These are phyloP conservation scores for Heliconius sara DNA, from an alignment of 2,888 invertebrate species.

Conservation along the genomic window DNA sequence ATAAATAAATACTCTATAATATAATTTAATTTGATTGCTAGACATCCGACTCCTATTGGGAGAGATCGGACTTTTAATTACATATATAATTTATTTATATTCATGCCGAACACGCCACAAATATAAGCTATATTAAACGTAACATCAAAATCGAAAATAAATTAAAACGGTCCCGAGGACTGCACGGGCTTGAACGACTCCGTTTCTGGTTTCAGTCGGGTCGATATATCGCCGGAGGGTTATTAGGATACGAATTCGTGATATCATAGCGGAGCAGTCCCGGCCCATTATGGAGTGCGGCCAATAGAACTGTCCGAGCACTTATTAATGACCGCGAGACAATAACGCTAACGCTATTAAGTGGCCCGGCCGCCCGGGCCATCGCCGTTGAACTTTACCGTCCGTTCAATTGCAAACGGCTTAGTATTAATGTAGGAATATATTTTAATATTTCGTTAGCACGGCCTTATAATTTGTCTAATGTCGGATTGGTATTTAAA, in stretches of 20 bases:
- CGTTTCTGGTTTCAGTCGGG: conserved; percentile 49
- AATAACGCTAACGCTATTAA: conserved; percentile 81
- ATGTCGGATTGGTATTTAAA: conserved; percentile 20
- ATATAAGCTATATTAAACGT: not conserved
- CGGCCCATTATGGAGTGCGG: conserved; percentile 69
- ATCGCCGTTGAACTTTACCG: conserved; percentile 62
- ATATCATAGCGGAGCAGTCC: conserved; percentile 65
- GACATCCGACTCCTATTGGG: conserved; percentile 20
- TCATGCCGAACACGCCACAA: conserved; percentile 9
- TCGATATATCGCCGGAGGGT: conserved; percentile 48
- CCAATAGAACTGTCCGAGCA: conserved; percentile 77
- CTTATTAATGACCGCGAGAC: conserved; percentile 79
- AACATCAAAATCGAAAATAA: conserved; percentile 30
- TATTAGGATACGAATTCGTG: conserved; percentile 73
- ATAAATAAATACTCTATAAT: conserved; percentile 20
- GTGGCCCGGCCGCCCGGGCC: conserved; percentile 60
- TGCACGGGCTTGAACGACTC: conserved; percentile 31
- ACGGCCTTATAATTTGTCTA: conserved; percentile 29
- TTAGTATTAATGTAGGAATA: conserved; percentile 41
- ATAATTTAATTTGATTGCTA: conserved; percentile 22
- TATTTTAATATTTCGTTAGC: conserved; percentile 36
- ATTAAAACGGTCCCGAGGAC: conserved; percentile 27
- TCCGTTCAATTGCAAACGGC: conserved; percentile 57
- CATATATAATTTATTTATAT: conserved; percentile 15
- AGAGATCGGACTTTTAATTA: conserved; percentile 4